Evolutionary conservation across 2,888 invertebrate genomes (phyloP).

Genomic region (Acronicta aceris): DNA sequence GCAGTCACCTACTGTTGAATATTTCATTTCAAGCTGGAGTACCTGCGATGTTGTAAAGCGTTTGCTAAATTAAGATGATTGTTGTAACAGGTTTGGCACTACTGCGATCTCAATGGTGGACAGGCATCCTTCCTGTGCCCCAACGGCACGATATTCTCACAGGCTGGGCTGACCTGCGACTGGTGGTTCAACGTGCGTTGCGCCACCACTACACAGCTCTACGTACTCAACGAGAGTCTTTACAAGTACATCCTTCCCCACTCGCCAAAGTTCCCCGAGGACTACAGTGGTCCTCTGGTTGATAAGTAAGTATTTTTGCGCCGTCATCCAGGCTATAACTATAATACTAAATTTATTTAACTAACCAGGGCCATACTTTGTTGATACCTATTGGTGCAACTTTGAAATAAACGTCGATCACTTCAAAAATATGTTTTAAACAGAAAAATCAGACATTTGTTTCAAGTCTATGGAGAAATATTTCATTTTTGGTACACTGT

Average conservation of each 20-base stretch:
- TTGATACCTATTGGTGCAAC: too few species aligned
- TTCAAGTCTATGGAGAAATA: too few species aligned
- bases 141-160: slow-evolving; percentile 97
- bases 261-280: slow-evolving; percentile 96
- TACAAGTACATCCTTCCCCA: slow-evolving; percentile 96
- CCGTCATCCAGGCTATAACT: not conserved
- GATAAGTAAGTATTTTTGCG: slow-evolving; percentile 90
- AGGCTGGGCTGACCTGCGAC: slow-evolving; percentile 96
- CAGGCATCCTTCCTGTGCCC: slow-evolving; percentile 97
- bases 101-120: slow-evolving; percentile 96
- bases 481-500: too few species aligned
- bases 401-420: too few species aligned
- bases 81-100: slow-evolving; percentile 94
- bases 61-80: not conserved
- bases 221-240: slow-evolving; percentile 95
- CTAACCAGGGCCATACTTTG: too few species aligned
- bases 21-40: too few species aligned
- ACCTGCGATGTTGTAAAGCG: not conserved
- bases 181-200: slow-evolving; percentile 98
- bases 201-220: slow-evolving; percentile 94
- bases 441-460: too few species aligned
- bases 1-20: too few species aligned
- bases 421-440: too few species aligned
- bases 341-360: too few species aligned
- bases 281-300: slow-evolving; percentile 96